Percentiles rank a stretch among this genome's conserved stretches.
Evolutionary conservation across 2,113 vertebrate species (phyloP).

Genomic region (Hydrolagus affinis): DNA sequence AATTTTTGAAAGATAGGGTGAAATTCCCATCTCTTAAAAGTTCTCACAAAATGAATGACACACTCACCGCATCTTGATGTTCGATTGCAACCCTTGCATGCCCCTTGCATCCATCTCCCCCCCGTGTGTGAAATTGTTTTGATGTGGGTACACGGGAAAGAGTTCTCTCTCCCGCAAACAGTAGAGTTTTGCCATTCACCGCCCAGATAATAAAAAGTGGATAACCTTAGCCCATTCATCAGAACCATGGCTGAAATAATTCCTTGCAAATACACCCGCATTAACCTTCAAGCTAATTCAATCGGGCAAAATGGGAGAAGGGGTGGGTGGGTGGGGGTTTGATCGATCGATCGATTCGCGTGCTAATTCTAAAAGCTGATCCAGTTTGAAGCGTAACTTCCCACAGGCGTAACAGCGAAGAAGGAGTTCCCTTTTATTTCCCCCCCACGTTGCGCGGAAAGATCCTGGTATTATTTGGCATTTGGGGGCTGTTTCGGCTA

Average conservation of each 20-base stretch:
- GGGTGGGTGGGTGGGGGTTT: too few relatives aligned
- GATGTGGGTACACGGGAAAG: not conserved
- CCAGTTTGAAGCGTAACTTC: not conserved
- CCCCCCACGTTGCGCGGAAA: not conserved
- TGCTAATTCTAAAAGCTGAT: not conserved
- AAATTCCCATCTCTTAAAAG: too few relatives aligned
- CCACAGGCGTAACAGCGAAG: not conserved
- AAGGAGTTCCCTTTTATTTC: not conserved
- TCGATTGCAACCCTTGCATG: not conserved
- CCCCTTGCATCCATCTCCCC: not conserved
- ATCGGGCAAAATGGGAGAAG: not conserved
- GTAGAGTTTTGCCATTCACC: not conserved
- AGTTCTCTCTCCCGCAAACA: not conserved
- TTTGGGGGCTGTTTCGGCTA: too few relatives aligned
- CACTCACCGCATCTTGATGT: not conserved
- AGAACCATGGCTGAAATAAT: not conserved
- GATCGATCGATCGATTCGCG: too few relatives aligned
- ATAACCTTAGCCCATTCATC: not conserved
- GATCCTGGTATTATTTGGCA: not conserved
- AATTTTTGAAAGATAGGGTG: too few relatives aligned
- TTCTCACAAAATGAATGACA: too few relatives aligned
- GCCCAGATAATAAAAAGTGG: conserved; percentile 8
- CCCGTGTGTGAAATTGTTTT: not conserved
- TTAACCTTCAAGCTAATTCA: not conserved
- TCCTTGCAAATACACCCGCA: not conserved